phyloP scores from a whole-genome alignment of 1,140 invertebrate species.

The Neotoxoptera formosana region DNA sequence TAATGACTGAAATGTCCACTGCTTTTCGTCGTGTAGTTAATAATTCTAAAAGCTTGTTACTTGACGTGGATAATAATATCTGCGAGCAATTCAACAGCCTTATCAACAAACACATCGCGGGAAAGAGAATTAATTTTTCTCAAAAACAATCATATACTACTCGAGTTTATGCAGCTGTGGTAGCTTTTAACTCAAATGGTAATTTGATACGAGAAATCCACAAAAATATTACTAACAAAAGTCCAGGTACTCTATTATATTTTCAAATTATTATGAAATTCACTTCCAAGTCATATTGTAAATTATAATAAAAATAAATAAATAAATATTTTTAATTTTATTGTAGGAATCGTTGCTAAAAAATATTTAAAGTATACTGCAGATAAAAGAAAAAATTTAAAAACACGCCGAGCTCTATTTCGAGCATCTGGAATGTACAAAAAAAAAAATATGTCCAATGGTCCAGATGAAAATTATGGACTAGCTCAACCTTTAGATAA shows the following conservation, averaged over 20 bases:
- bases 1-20: too few species aligned
- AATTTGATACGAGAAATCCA: background rate
- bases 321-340: background rate
- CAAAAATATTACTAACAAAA: conserved; percentile 21
- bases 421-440: background rate
- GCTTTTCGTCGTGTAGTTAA: too few species aligned
- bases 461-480: conserved; percentile 34
- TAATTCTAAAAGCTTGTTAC: too few species aligned
- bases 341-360: conserved; percentile 3
- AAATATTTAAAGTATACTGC: conserved; percentile 20
- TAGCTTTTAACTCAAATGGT: background rate
- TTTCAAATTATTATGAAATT: background rate
- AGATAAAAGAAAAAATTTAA: conserved; percentile 12
- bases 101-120: too few species aligned
- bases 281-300: background rate
- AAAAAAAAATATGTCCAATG: background rate
- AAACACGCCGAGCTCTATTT: background rate
- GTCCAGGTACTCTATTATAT: background rate
- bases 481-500: conserved; percentile 12
- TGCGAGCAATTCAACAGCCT: too few species aligned
- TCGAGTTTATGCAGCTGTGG: background rate
- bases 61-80: too few species aligned
- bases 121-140: conserved; percentile 8
- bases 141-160: background rate
- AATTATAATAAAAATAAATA: background rate